Conservation (phyloP, 2,888 invertebrate genomes). For the Schizotus pectinicornis region DNA sequence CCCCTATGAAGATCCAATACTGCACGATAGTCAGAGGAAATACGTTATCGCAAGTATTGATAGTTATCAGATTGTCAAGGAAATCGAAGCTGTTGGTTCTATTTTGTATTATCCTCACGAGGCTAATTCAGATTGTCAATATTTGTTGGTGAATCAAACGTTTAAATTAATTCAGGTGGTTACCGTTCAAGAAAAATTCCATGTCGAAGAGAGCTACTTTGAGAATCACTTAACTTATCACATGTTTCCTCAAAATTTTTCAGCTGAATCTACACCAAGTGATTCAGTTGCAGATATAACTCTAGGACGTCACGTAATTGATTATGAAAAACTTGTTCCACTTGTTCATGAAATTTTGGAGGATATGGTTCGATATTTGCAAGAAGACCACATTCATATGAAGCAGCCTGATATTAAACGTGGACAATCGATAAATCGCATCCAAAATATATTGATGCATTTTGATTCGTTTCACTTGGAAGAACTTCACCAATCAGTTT, state of each 20-base stretch:
- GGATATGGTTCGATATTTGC: conserved; percentile 50
- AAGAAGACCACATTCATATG: conserved; percentile 49
- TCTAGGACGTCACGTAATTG: conserved; percentile 48
- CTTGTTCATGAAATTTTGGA: conserved; percentile 48
- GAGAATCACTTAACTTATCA: conserved; percentile 45
- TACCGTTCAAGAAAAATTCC: conserved; percentile 34
- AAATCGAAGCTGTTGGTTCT: conserved; percentile 41
- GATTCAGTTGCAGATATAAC: conserved; percentile 47
- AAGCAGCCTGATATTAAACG: conserved; percentile 49
- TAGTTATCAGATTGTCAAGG: conserved; percentile 31
- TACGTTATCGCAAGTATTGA: conserved; percentile 37
- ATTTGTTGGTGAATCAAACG: conserved; percentile 34
- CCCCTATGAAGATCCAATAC: conserved; percentile 44
- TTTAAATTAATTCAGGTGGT: conserved; percentile 1
- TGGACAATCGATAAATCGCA: conserved; percentile 51
- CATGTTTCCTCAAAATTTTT: conserved; percentile 9
- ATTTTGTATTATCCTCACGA: conserved; percentile 41
- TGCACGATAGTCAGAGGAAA: conserved; percentile 38
- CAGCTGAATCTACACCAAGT: conserved; percentile 7
- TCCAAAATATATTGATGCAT: conserved; percentile 47
- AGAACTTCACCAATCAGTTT: conserved; percentile 40
- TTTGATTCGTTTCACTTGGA: conserved; percentile 50
- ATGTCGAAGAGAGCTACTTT: conserved; percentile 26
- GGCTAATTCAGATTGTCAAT: conserved; percentile 48
- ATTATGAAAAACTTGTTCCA: conserved; percentile 41